Percentiles rank a stretch among this genome's conserved stretches.
phyloP scores from a whole-genome alignment of 2,888 invertebrate species.

The Leistus spinibarbis region DNA sequence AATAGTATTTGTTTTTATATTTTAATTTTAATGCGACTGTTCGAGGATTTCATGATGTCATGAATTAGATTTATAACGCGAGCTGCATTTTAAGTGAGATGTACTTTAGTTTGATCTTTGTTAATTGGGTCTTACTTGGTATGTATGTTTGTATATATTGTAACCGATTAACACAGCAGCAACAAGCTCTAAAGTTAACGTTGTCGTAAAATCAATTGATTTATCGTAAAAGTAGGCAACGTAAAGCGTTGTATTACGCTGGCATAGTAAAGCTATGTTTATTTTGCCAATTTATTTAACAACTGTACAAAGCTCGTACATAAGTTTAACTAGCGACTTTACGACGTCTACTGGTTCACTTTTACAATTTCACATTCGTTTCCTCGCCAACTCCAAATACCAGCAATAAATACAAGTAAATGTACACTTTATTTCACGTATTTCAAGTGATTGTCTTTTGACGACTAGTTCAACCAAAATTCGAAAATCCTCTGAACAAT shows the following conservation, averaged over 20 bases:
- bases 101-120: too few species aligned
- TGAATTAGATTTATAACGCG: too few species aligned
- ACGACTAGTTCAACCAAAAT: neutral
- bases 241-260: neutral
- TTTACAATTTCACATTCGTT: slow-evolving; percentile 23
- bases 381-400: neutral
- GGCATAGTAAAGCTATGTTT: slow-evolving; percentile 8
- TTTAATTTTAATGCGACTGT: too few species aligned
- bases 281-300: slow-evolving; percentile 38
- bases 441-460: neutral
- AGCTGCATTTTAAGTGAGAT: too few species aligned
- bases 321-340: slow-evolving; percentile 37
- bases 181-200: neutral
- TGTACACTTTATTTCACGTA: neutral
- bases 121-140: neutral
- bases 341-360: slow-evolving; percentile 14
- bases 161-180: neutral
- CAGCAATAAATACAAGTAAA: neutral
- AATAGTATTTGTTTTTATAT: too few species aligned
- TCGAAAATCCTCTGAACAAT: neutral
- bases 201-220: neutral
- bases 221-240: neutral
- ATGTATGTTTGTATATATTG: neutral
- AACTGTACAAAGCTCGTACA: slow-evolving; percentile 23
- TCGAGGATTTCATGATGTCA: too few species aligned